Percentiles rank a stretch among this genome's conserved stretches.
Conservation (phyloP, 2,113 vertebrate genomes). For the Myiozetetes cayanensis region DNA sequence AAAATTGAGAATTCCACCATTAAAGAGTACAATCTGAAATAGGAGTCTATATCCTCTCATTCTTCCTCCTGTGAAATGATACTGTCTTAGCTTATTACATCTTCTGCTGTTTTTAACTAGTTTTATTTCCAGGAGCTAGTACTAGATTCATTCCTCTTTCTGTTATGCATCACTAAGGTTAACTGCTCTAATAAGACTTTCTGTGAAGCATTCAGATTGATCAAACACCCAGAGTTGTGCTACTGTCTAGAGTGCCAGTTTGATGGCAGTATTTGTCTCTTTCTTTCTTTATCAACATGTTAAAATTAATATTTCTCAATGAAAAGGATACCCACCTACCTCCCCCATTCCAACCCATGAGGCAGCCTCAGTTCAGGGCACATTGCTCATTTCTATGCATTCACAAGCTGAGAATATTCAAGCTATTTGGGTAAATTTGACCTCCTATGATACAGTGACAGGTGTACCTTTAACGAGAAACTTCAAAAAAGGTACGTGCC, state of each 20-base stretch:
- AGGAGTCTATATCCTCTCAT: background rate
- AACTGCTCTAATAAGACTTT: background rate
- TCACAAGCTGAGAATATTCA: background rate
- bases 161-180: background rate
- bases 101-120: background rate
- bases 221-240: background rate
- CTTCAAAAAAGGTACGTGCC: background rate
- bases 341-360: too few species aligned
- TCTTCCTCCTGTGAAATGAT: background rate
- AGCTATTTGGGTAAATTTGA: background rate
- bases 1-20: background rate
- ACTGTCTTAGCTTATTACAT: background rate
- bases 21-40: background rate
- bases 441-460: background rate
- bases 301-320: background rate
- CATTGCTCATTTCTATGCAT: background rate
- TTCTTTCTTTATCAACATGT: background rate
- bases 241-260: background rate
- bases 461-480: background rate
- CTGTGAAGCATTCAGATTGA: background rate
- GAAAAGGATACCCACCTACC: background rate
- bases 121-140: background rate
- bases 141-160: background rate
- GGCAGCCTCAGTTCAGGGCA: background rate
- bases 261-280: background rate